A percentile compares a stretch with the other conserved stretches of the same genome.
These are phyloP conservation scores for Caranx ignobilis DNA, from an alignment of 2,113 vertebrate species.

Conservation along the genomic window DNA sequence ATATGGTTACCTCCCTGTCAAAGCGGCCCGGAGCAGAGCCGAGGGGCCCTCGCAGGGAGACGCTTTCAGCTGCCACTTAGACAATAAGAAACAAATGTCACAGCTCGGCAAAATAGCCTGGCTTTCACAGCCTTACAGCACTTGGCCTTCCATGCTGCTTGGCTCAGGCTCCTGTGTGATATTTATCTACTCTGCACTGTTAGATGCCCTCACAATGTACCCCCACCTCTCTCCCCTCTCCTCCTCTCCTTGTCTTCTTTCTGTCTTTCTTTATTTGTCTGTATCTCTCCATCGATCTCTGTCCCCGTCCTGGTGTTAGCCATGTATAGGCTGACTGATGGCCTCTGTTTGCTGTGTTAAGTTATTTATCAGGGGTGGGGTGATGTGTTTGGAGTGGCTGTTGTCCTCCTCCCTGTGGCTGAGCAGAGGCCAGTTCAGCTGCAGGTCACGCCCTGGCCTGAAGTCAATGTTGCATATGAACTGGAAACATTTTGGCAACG, in stretches of 20 bases:
- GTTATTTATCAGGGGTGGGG: constrained; percentile 78
- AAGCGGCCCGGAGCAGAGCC: constrained; percentile 83
- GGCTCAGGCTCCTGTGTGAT: constrained; percentile 67
- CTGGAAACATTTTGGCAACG: constrained; percentile 41
- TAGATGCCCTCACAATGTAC: constrained; percentile 59
- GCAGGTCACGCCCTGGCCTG: constrained; percentile 60
- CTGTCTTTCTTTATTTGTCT: constrained; percentile 68
- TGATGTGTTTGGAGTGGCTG: constrained; percentile 55
- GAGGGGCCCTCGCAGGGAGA: constrained; percentile 89
- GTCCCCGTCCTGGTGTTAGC: constrained; percentile 68
- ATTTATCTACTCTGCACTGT: constrained; percentile 71
- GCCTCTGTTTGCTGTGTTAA: constrained; percentile 78
- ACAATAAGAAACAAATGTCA: constrained; percentile 96
- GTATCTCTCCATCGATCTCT: constrained; percentile 72
- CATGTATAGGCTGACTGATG: constrained; percentile 72
- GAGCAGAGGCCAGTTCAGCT: constrained; percentile 67
- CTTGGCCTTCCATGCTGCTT: constrained; percentile 80
- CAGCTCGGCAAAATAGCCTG: constrained; percentile 86
- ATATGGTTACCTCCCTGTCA: constrained; percentile 95
- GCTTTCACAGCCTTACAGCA: constrained; percentile 82
- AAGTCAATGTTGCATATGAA: constrained; percentile 39
- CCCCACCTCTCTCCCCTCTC: constrained; percentile 28
- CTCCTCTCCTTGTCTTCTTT: constrained; percentile 40
- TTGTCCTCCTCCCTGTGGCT: constrained; percentile 56
- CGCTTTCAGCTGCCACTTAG: constrained; percentile 89